Base-by-base conservation (phyloP, 2,113 vertebrate species). In the Dicerorhinus sumatrensis region DNA sequence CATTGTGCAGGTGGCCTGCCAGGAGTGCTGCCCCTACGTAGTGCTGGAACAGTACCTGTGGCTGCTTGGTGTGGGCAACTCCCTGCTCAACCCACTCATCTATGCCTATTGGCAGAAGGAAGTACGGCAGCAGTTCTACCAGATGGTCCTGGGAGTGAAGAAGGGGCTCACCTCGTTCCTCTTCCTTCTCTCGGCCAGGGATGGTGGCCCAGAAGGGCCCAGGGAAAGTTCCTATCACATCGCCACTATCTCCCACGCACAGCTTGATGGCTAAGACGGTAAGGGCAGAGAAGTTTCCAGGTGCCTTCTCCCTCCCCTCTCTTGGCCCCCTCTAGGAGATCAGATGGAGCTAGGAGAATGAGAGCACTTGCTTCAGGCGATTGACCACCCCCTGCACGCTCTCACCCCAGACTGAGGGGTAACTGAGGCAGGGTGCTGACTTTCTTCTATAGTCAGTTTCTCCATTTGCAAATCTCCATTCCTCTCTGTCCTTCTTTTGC, bases 51-150 rank as follows among this genome's bases (percentile, higher is more conserved):
- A 97, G 80, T 98, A 99, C n/a, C 98, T 99, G 92, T 99, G 99
- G 99, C 97, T 99, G 39, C 94, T 99, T 20, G 99, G 99, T 0
- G 98, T 99, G 13, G 98, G 98, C 95, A 99, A 99, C 98, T 99
- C 99, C 0, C 98, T 99, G 23, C 98, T 99, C 82, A 99, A 99
- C 97, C 99, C 99, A 0, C 98, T 99, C 91, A 99, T 99, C 63
- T 99, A 99, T 14, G 99, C 99, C 89, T 99, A 96, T 97, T 99
- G 99, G 99, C 99, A 99, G 94, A 99, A 95, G 97, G 99, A 99
- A 0, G 99, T 99, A 89, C 98, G 99, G 65, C 97, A 98, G 85
- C 99, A 99, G 98, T 90, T 99, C 56, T 98, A 97, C 6, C 98
- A 97, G 82, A 98, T 99, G 98, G 99, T 98, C 60, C 93, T 97